These are phyloP conservation scores for Perithous albicinctus DNA, from an alignment of 2,888 invertebrate genomes.

Conservation along the genomic window DNA sequence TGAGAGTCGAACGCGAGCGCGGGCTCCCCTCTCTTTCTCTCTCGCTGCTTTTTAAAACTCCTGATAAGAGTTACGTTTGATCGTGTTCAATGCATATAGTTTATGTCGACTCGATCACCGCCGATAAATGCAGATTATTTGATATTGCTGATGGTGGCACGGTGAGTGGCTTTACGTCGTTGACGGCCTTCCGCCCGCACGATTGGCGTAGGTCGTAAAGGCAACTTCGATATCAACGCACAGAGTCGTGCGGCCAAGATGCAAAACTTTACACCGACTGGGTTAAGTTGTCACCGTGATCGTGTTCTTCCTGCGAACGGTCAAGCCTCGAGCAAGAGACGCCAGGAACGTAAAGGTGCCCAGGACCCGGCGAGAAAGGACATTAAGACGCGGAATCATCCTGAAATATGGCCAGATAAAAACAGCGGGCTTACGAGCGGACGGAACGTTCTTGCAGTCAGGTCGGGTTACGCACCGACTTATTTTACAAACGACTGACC, in stretches of 20 bases:
- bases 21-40: too few relatives aligned
- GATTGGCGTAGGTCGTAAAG: conserved; percentile 54
- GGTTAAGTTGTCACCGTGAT: conserved; percentile 81
- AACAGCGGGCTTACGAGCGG: conserved; percentile 83
- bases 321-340: neutral
- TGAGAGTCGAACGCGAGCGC: conserved; percentile 40
- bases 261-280: conserved; percentile 23
- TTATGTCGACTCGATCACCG: conserved; percentile 10
- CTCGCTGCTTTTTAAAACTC: conserved; percentile 49
- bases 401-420: conserved; percentile 84
- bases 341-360: conserved; percentile 55
- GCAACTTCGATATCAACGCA: conserved; percentile 42
- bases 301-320: conserved; percentile 18
- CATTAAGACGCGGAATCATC: conserved; percentile 82
- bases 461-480: conserved; percentile 83
- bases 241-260: neutral
- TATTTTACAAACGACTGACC: conserved; percentile 81
- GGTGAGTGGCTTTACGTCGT: conserved; percentile 18
- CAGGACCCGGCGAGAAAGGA: conserved; percentile 65
- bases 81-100: neutral
- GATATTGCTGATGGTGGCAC: conserved; percentile 33
- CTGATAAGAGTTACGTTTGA: conserved; percentile 41
- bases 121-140: conserved; percentile 58
- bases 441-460: conserved; percentile 76
- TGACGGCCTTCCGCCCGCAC: conserved; percentile 38